Percentiles rank a stretch among this genome's conserved stretches.
Conservation (phyloP, 2,113 vertebrate species). For the Loxodonta africana region DNA sequence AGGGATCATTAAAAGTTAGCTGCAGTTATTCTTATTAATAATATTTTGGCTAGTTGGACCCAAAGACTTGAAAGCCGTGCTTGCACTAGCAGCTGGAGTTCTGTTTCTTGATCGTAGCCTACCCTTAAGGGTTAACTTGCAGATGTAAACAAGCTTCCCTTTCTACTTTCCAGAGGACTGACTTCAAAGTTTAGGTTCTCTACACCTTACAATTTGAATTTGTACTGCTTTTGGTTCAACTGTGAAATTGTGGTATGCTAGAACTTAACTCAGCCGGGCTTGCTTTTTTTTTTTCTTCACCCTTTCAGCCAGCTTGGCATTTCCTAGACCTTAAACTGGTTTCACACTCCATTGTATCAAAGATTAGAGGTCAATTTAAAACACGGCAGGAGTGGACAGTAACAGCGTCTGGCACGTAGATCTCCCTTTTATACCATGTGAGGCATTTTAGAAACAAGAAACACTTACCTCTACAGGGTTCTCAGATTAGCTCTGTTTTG, state of each 20-base stretch:
- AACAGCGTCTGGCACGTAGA: conserved; percentile 8
- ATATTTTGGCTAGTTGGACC: neutral
- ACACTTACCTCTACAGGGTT: conserved; percentile 56
- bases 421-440: neutral
- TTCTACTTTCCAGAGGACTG: neutral
- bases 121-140: conserved; percentile 25
- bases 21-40: neutral
- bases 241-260: conserved; percentile 55
- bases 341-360: conserved; percentile 56
- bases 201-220: conserved; percentile 52
- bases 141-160: neutral
- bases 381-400: neutral
- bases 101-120: neutral
- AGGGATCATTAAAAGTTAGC: neutral
- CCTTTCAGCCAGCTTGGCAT: conserved; percentile 42
- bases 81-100: neutral
- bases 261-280: neutral
- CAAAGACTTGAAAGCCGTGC: neutral
- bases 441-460: conserved; percentile 71
- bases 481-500: conserved; percentile 71
- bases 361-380: conserved; percentile 64
- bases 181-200: conserved; percentile 64
- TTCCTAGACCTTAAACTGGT: conserved; percentile 20
- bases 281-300: neutral
- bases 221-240: conserved; percentile 63